phyloP scores from a whole-genome alignment of 2,113 vertebrate genomes.

The Sardina pilchardus region DNA sequence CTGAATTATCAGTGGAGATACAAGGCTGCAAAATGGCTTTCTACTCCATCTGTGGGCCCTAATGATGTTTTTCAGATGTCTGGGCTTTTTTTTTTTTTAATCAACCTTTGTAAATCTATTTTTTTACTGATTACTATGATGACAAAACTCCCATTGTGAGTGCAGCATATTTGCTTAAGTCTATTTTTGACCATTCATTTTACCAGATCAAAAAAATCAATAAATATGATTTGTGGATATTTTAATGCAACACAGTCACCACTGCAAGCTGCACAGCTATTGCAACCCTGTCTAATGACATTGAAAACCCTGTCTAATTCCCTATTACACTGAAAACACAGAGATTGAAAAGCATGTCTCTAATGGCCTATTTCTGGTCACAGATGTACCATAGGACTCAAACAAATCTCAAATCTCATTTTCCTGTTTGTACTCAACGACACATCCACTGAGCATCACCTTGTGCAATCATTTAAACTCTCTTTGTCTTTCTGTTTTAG shows the following conservation, averaged over 20 bases:
- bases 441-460: not conserved
- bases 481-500: constrained; percentile 14
- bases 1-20: not conserved
- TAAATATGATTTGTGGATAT: not conserved
- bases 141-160: not conserved
- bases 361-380: not conserved
- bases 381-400: not conserved
- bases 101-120: not conserved
- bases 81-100: not conserved
- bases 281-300: not conserved
- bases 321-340: not conserved
- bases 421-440: not conserved
- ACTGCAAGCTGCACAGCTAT: not conserved
- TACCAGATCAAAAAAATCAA: not conserved
- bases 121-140: not conserved
- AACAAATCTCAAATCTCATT: not conserved
- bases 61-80: not conserved
- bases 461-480: not conserved
- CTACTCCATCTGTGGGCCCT: not conserved
- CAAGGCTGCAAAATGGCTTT: not conserved
- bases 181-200: not conserved
- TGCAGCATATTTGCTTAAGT: not conserved
- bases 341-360: too few relatives aligned
- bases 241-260: not conserved
- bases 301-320: not conserved